Conservation (phyloP, 1,140 invertebrate species). For the Euglossa dilemma region DNA sequence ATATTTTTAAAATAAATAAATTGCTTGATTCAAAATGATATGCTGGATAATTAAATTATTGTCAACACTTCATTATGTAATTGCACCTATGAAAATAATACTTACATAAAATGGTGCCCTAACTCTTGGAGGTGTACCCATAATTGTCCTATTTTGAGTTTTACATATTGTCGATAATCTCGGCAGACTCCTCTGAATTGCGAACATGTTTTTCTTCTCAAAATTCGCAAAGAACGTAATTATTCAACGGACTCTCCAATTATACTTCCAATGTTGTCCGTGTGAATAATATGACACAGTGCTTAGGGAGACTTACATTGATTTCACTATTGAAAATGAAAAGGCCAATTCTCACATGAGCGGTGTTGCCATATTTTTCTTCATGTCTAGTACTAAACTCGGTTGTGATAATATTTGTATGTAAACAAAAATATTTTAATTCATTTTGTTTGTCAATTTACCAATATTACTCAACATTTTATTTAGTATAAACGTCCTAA, state of each 20-base stretch:
- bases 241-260: neutral
- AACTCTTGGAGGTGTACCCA: slow-evolving; percentile 10
- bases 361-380: too few species aligned
- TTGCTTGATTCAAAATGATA: neutral
- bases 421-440: too few species aligned
- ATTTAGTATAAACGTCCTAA: too few species aligned
- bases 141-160: slow-evolving; percentile 15
- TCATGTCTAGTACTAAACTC: too few species aligned
- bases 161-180: neutral
- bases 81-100: neutral
- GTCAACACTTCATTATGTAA: neutral
- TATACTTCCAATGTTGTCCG: neutral
- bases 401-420: too few species aligned
- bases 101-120: slow-evolving; percentile 9
- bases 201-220: slow-evolving; percentile 26
- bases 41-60: neutral
- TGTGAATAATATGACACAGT: too few species aligned
- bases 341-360: too few species aligned
- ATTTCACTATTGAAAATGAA: too few species aligned
- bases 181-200: neutral
- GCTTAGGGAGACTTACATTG: too few species aligned
- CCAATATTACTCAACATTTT: too few species aligned
- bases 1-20: neutral
- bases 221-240: neutral
- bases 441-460: too few species aligned